Percentiles rank a stretch among this genome's conserved stretches.
Conservation (phyloP, 2,113 vertebrate genomes). For the Microcebus jonahi region DNA sequence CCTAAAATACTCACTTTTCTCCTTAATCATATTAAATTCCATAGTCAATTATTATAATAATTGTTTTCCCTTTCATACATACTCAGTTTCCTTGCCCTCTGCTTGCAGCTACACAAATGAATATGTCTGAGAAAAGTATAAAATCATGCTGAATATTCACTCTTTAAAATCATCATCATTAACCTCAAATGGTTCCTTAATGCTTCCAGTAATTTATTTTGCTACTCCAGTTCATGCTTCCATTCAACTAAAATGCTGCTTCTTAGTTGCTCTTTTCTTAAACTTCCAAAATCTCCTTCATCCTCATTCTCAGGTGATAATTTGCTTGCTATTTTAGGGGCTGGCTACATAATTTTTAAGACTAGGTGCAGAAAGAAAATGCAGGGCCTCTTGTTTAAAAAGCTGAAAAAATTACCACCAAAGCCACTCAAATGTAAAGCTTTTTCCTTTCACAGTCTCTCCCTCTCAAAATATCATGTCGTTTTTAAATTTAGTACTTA, state of each 20-base stretch:
- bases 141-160: conserved; percentile 21
- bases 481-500: not conserved
- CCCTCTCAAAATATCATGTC: not conserved
- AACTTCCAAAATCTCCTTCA: not conserved
- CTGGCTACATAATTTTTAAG: not conserved
- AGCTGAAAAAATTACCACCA: not conserved
- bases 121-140: conserved; percentile 31
- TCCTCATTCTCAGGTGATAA: not conserved
- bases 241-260: not conserved
- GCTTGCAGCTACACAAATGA: not conserved
- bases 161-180: conserved; percentile 53
- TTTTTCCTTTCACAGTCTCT: not conserved
- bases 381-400: not conserved
- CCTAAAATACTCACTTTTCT: not conserved
- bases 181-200: conserved; percentile 45
- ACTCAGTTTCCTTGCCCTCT: conserved; percentile 9
- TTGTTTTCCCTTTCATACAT: not conserved
- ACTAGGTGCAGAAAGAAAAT: not conserved
- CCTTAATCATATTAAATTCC: conserved; percentile 32
- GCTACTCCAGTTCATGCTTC: not conserved
- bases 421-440: not conserved
- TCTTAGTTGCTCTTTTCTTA: not conserved
- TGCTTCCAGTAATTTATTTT: conserved; percentile 37
- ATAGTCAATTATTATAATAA: conserved; percentile 6
- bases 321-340: conserved; percentile 4